Base-by-base conservation (phyloP, 2,888 invertebrate species). In the Petrolisthes cinctipes region DNA sequence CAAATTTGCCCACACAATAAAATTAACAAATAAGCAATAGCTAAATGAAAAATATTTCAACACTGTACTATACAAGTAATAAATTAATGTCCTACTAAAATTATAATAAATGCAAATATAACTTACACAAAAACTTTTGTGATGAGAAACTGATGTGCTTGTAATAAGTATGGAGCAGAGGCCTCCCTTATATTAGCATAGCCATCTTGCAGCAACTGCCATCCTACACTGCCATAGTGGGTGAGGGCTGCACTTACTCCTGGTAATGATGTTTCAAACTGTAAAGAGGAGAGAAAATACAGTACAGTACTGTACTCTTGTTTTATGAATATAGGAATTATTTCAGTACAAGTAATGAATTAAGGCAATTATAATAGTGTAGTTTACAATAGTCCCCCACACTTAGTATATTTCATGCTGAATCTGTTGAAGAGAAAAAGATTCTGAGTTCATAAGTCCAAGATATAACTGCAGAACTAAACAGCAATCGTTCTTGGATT, bases 91-190 rank as follows among this genome's bases (percentile, higher is more conserved):
- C 17, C 17, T 66, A 66, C 17, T 66, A 14, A 14, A 14, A 14
- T 66, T 66, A 11, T 66, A 17, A 66, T 17, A 80, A 1, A n/a
- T 20, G 68, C 23, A 82, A 68, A 53, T 51, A 57, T 86, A n/a
- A 75, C 86, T 86, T 82, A 86, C 86, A 86, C 79, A 82, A 86
- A 86, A 9, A 86, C 75, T 57, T 23, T 73, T 68, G 86, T 75
- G 53, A 54, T 57, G 17, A 82, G 14, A 76, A 79, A 86, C 4
- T 56, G 17, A 54, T 86, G 86, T 61, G 76, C 75, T 7, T 86
- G 57, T 75, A 75, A 6, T 17, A 86, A 54, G 37, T 86, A 86
- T 51, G 86, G 86, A 61, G 75, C 17, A 0, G 75, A 81, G n/a
- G 66, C 66, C 61, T 86, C 54, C 56, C 61, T 73, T 53, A 66